Base-by-base conservation (phyloP, 2,888 invertebrate species). In the Hipparchia sbordonii region DNA sequence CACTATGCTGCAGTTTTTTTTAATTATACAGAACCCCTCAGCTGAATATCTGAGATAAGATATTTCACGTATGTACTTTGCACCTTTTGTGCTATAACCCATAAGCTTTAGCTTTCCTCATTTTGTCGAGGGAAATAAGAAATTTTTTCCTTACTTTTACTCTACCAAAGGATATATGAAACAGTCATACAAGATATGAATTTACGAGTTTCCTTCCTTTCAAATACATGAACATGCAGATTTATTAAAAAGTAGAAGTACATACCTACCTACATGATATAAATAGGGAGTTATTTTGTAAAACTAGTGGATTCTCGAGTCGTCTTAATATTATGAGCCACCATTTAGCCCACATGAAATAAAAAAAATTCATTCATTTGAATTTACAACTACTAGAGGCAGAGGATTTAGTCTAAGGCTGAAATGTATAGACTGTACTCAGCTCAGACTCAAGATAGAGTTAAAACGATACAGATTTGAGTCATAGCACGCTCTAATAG, bases 41-140 rank as follows among this genome's bases (percentile, higher is more conserved):
- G 33, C 59, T 48, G 13, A 6, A 12, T 48, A 51, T 48, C 59
- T 13, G n/a, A 51, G 59, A 59, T 60, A 12, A 48, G 48, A 46
- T 51, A 33, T 68, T 68, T 33, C 63, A n/a, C 59, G 56, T 63
- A 65, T 23, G 23, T 12, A 72, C 69, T 69, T 65, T 72, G 52
- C 69, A 72, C 72, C 72, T 72, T 65, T 68, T 72, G 57, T 69
- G 23, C 69, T 65, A 46, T 59, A 69, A 72, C 52, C 68, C 52
- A 63, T 72, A 59, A 72, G 68, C 69, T 65, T 52, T 52, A 72
- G 63, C 59, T 68, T 59, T 51, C 59, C 65, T 69, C 72, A 69
- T 69, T 72, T 72, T 72, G 69, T 46, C 59, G 51, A 52, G 69
- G 69, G 69, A 72, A 69, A 72, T 72, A 72, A 69, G 69, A 72